Base-by-base conservation (phyloP, 2,113 vertebrate species). In the Tichodroma muraria region DNA sequence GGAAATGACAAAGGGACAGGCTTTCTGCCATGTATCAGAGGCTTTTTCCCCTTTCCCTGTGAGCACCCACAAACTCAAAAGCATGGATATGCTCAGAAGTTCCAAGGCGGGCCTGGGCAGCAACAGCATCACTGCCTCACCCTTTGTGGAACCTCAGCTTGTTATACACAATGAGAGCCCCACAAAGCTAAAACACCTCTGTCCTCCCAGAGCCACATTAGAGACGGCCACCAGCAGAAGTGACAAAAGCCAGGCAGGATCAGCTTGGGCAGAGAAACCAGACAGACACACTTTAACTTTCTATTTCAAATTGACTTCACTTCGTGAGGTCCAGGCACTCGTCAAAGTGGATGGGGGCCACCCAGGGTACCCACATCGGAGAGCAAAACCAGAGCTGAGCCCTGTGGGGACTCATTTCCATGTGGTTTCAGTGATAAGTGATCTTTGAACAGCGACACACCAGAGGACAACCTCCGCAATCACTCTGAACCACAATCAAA, bases 381-480 rank as follows among this genome's bases (percentile, higher is more conserved):
- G 64, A 90, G 45, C 25, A 84, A 90, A 94, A 86, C 71, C 83
- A 93, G 83, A 94, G 83, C 60, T 1, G 16, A 88, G 72, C 72
- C 83, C 68, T 85, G 94, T 27, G 49, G 72, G 69, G 72, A 78
- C 85, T 95, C 60, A 95, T 95, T 95, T 95, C 82, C 93, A 80
- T 95, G 94, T 90, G 93, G 94, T 95, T 96, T 95, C 81, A 88
- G 87, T 1, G 13, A 91, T 44, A 96, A 88, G 89, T 88, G 94
- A 82, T 91, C 88, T 94, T 85, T 75, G 53, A 78, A 82, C 63
- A 91, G 85, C 0, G 0, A 77, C 54, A 82, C 38, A 64, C 66
- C 53, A 92, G 93, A 96, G 70, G 81, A 95, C 75, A 94, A 72
- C 52, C 91, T 92, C 84, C 0, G 2, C 79, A 91, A 52, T 86